A percentile compares a stretch with the other conserved stretches of the same genome.
phyloP scores from a whole-genome alignment of 2,797 vertebrate genomes.

The Muraenolepis orangiensis region DNA sequence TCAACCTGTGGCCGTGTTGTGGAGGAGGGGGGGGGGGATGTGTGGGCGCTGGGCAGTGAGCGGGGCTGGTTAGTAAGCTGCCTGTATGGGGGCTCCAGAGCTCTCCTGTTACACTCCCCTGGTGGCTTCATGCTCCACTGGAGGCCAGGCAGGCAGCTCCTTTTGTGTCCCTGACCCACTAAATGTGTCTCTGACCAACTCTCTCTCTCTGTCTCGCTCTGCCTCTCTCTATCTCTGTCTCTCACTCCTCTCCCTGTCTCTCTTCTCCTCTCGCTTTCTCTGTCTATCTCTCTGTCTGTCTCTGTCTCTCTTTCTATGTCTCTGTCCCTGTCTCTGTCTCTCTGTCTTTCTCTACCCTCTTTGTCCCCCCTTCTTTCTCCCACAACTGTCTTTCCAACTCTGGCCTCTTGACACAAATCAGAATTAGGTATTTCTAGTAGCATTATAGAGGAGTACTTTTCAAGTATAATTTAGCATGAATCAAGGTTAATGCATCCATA shows the following conservation, averaged over 20 bases:
- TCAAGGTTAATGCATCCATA: not conserved
- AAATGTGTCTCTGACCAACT: constrained; percentile 70
- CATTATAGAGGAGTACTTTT: not conserved
- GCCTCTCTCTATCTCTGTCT: constrained; percentile 17
- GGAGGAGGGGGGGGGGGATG: constrained; percentile 25
- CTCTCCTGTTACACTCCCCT: constrained; percentile 73
- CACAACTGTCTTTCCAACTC: constrained; percentile 2
- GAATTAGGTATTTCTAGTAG: constrained; percentile 16
- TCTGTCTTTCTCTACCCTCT: constrained; percentile 33
- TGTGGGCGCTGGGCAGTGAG: not conserved
- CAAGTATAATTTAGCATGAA: not conserved
- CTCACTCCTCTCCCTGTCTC: constrained; percentile 17
- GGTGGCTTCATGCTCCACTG: constrained; percentile 75
- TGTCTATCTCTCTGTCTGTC: constrained; percentile 43
- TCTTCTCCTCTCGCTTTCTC: too few relatives aligned
- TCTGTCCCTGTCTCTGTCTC: constrained; percentile 32
- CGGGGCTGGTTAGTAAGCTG: constrained; percentile 54
- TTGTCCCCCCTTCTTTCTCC: constrained; percentile 9
- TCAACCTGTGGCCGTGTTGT: constrained; percentile 52
- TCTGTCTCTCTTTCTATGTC: constrained; percentile 24
- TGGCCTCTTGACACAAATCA: constrained; percentile 8
- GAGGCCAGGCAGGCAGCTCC: constrained; percentile 72
- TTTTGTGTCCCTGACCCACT: constrained; percentile 77
- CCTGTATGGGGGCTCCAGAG: constrained; percentile 61
- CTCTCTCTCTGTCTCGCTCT: constrained; percentile 42